Evolutionary conservation across 2,888 invertebrate genomes (phyloP).

Genomic region (Rhaphigaster nebulosa): DNA sequence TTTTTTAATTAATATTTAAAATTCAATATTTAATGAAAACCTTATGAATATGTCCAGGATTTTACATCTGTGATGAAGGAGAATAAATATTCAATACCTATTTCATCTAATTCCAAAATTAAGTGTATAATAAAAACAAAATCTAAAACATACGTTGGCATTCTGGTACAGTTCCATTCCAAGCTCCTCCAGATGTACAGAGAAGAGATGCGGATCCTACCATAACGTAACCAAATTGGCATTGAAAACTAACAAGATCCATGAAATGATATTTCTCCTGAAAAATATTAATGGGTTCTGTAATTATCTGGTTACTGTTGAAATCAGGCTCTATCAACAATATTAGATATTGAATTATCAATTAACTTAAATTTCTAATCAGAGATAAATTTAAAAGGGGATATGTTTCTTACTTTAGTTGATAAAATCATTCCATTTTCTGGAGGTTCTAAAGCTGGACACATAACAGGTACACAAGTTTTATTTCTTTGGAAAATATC

Average conservation of each 20-base stretch:
- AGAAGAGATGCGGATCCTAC: conserved; percentile 87
- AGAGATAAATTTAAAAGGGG: neutral
- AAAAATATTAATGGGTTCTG: neutral
- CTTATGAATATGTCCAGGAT: neutral
- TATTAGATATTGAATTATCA: neutral
- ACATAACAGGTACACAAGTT: conserved; percentile 95
- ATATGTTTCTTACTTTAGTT: conserved; percentile 74
- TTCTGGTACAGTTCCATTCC: conserved; percentile 94
- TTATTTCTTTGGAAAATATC: conserved; percentile 92
- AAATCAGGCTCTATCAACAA: neutral
- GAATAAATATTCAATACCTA: too few relatives aligned
- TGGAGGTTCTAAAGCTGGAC: conserved; percentile 81
- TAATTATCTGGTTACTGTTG: neutral
- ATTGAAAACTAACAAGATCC: conserved; percentile 91
- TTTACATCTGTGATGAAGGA: neutral
- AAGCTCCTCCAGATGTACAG: conserved; percentile 90
- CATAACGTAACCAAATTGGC: conserved; percentile 94
- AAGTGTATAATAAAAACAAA: neutral
- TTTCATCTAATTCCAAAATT: too few relatives aligned
- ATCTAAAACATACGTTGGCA: conserved; percentile 84
- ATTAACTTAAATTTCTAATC: neutral
- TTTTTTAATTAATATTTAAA: neutral
- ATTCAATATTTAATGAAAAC: neutral
- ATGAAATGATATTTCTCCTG: conserved; percentile 87
- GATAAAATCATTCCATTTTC: conserved; percentile 89